Evolutionary conservation across 2,797 vertebrate species (phyloP).

Genomic region (Okamejei kenojei): DNA sequence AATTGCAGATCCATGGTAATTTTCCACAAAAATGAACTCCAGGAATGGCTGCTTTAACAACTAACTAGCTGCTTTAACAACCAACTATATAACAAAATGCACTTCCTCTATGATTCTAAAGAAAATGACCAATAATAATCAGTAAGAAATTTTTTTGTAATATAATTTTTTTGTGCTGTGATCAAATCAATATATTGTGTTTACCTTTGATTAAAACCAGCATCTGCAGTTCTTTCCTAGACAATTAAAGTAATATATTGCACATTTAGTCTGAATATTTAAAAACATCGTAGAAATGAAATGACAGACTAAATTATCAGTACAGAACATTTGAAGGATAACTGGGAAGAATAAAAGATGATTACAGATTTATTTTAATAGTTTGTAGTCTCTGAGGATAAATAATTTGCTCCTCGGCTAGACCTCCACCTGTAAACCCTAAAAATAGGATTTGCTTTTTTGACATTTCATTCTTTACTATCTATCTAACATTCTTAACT

Average conservation of each 20-base stretch:
- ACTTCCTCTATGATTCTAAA: background rate
- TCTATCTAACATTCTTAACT: no score
- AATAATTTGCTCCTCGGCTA: background rate
- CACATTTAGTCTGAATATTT: background rate
- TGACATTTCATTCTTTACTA: background rate
- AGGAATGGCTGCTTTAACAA: background rate
- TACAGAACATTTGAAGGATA: background rate
- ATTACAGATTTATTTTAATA: background rate
- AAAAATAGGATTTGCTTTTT: background rate
- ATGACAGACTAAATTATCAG: background rate
- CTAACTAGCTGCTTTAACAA: background rate
- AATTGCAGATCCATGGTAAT: background rate
- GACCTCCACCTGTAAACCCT: background rate
- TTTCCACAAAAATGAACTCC: background rate
- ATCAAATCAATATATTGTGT: background rate
- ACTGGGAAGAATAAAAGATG: background rate
- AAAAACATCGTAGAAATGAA: background rate
- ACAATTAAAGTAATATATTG: background rate
- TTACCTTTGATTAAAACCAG: no score
- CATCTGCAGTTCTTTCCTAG: no score
- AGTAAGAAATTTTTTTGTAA: background rate
- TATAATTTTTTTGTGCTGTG: background rate
- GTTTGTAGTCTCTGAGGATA: background rate
- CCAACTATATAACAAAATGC: background rate
- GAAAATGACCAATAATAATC: background rate